Evolutionary conservation across 2,797 vertebrate species (phyloP), one percentile per base, ranked within the genome.

Genomic region (Cryptoblepharus egeriae): DNA sequence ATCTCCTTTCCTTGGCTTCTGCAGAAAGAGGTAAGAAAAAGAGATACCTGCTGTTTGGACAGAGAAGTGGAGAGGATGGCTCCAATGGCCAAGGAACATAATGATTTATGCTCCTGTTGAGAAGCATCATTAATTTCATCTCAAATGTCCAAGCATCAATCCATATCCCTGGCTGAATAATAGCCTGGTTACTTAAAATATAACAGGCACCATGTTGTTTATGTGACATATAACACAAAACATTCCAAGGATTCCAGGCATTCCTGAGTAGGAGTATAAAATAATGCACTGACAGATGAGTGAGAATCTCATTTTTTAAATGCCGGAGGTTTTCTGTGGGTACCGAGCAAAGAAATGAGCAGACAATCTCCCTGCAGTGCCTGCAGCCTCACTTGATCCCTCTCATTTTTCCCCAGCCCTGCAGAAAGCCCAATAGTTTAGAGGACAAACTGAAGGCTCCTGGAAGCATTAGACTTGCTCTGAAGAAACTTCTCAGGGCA

Each of bases 161-260:
- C 72, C 18, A 60, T 67, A 10, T 68, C 72, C 18, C 60, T 67
- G 64, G 68, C 9, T 13, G n/a, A 28, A n/a, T n/a, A 55, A 5
- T 26, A 12, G 63, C 37, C 37, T 39, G 37, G 8, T 28, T 30
- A 42, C 58, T 35, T 49, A 71, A 72, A 72, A 72, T 1, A 0
- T 13, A 52, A n/a, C 69, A 65, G 60, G 9, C 26, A 80, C 49
- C 30, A 1, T 49, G 0, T 58, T 49, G 0, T 58, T 5, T 3
- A 35, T 67, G 30, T 0, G n/a, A 73, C 0, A 0, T 65, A 60
- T 64, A 55, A 30, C 1, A 3, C 1, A 0, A 1, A 0, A 82
- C 88, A 90, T 91, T 91, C 90, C 91, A 69, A 86, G 81, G n/a
- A 87, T 87, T 76, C 55, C 85, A 75, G n/a, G 55, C 75, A 20